These are phyloP conservation scores for Danio choprae DNA, from an alignment of 2,797 vertebrate species.

Conservation along the genomic window DNA sequence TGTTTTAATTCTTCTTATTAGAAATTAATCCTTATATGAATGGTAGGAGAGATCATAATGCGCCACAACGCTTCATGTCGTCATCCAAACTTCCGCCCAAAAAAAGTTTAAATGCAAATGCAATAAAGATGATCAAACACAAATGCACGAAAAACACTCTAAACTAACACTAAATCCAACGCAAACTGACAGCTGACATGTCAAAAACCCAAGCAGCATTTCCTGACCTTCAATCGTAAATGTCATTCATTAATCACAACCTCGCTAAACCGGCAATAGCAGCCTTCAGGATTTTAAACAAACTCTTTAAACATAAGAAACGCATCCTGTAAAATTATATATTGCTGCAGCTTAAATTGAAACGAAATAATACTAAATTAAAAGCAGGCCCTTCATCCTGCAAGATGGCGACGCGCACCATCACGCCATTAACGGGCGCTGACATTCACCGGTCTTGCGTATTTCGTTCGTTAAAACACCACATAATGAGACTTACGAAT, in stretches of 20 bases:
- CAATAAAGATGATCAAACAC: neutral
- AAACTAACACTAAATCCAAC: neutral
- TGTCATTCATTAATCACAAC: conserved; percentile 58
- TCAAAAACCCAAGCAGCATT: neutral
- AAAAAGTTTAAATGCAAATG: neutral
- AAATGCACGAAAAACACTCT: neutral
- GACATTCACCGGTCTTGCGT: neutral
- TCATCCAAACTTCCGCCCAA: neutral
- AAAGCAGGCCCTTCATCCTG: conserved; percentile 65
- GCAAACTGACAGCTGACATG: neutral
- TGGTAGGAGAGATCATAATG: neutral
- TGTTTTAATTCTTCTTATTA: neutral
- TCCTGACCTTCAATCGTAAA: conserved; percentile 72
- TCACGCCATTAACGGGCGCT: conserved; percentile 51
- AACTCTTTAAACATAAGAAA: rapidly evolving
- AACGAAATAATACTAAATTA: neutral
- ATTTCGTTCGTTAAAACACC: neutral
- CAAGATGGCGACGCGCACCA: conserved; percentile 71
- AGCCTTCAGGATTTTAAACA: rapidly evolving
- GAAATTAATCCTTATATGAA: neutral
- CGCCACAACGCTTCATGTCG: neutral
- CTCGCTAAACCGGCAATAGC: neutral
- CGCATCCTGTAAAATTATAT: rapidly evolving
- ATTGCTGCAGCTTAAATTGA: rapidly evolving
- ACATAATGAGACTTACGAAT: conserved; percentile 80